phyloP scores from a whole-genome alignment of 1,140 invertebrate genomes.

The Drosophila littoralis region DNA sequence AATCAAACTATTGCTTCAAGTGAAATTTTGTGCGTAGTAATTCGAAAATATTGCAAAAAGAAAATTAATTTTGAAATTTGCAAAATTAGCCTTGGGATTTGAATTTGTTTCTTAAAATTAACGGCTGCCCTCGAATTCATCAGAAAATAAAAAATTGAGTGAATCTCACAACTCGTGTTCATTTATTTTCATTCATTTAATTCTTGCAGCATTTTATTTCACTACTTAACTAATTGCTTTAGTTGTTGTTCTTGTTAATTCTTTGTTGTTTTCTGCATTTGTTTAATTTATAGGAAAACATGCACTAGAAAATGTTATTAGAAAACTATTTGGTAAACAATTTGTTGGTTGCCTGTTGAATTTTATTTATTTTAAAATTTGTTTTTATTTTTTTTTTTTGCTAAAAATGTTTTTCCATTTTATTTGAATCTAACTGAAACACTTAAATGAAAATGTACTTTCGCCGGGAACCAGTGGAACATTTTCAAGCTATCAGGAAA shows the following conservation, averaged over 20 bases:
- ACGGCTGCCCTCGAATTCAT: conserved; percentile 31
- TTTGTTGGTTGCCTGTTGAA: conserved; percentile 18
- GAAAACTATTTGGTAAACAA: conserved; percentile 57
- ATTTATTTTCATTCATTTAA: conserved; percentile 4
- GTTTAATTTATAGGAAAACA: conserved; percentile 69
- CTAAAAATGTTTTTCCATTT: conserved; percentile 14
- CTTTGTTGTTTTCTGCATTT: conserved; percentile 42
- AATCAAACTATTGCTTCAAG: not conserved
- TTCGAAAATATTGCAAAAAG: conserved; percentile 17
- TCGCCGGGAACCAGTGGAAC: not conserved
- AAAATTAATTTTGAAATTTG: conserved; percentile 33
- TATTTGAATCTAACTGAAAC: conserved; percentile 28
- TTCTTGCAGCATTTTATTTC: conserved; percentile 56
- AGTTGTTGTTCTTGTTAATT: conserved; percentile 19
- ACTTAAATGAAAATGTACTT: conserved; percentile 9
- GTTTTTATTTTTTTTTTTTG: conserved; percentile 11
- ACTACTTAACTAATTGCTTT: conserved; percentile 71
- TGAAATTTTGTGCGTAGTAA: conserved; percentile 62
- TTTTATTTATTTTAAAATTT: conserved; percentile 11
- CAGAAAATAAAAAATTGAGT: conserved; percentile 28
- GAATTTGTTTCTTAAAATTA: conserved; percentile 6
- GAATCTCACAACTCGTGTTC: conserved; percentile 45
- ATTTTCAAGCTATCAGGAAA: not conserved
- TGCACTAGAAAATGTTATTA: conserved; percentile 64
- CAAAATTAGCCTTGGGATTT: conserved; percentile 21